Evolutionary conservation across 1,140 invertebrate species (phyloP).

Genomic region (Nasonia giraulti): DNA sequence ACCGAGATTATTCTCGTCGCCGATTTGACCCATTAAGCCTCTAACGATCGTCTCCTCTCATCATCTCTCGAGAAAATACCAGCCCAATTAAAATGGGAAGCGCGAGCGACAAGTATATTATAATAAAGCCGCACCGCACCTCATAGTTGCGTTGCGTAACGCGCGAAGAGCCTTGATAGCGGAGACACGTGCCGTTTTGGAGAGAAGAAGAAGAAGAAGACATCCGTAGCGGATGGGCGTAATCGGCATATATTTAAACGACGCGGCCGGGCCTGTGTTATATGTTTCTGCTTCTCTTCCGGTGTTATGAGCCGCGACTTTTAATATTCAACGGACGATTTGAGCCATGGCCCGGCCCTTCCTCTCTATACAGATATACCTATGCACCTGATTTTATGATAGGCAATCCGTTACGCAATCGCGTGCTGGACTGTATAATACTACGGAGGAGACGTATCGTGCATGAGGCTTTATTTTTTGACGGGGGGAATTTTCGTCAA

Average conservation of each 20-base stretch:
- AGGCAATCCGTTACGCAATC: not conserved
- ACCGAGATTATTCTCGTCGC: not conserved
- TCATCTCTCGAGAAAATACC: not conserved
- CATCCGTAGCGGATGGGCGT: conserved; percentile 25
- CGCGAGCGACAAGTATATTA: not conserved
- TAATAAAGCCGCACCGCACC: not conserved
- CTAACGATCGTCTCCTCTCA: not conserved
- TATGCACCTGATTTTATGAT: not conserved
- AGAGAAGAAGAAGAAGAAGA: not conserved
- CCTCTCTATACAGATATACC: not conserved
- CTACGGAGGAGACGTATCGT: not conserved
- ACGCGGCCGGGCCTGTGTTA: not conserved
- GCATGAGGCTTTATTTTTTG: not conserved
- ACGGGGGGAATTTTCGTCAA: not conserved
- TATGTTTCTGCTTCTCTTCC: conserved; percentile 12
- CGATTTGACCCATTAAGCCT: not conserved
- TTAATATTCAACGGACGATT: conserved; percentile 47
- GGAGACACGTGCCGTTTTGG: not conserved
- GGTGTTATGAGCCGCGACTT: conserved; percentile 3
- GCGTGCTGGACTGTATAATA: not conserved
- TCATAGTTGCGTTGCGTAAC: not conserved
- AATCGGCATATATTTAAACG: conserved; percentile 30
- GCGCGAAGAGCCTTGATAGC: conserved; percentile 14
- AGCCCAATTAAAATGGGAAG: not conserved
- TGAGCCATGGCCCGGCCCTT: not conserved